A percentile compares a stretch with the other conserved stretches of the same genome.
Evolutionary conservation across 2,113 vertebrate species (phyloP).

Genomic region (Heterocephalus glaber): DNA sequence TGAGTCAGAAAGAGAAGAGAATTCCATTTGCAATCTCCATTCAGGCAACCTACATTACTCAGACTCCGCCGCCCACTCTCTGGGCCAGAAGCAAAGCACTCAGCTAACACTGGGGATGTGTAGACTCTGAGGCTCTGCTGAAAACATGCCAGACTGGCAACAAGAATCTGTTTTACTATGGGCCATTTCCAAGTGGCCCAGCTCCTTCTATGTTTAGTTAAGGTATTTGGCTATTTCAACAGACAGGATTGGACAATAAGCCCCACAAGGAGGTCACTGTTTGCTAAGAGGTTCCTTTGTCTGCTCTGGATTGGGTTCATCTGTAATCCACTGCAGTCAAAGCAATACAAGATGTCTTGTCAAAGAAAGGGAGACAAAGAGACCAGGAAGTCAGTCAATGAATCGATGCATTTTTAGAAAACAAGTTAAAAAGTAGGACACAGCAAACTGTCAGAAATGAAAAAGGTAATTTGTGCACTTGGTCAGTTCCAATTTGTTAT

Average conservation of each 20-base stretch:
- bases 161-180: not conserved
- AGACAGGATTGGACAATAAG: not conserved
- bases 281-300: not conserved
- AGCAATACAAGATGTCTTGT: not conserved
- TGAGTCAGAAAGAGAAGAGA: constrained; percentile 78
- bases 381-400: not conserved
- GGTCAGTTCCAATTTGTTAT: not conserved
- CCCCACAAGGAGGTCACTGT: not conserved
- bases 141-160: not conserved
- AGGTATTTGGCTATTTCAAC: not conserved
- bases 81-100: not conserved
- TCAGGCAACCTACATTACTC: not conserved
- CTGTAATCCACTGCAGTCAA: not conserved
- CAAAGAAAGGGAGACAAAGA: not conserved
- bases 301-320: not conserved
- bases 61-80: not conserved
- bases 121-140: not conserved
- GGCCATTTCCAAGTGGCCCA: not conserved
- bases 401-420: not conserved
- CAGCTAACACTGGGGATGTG: not conserved
- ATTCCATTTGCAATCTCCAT: not conserved
- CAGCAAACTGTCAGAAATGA: not conserved
- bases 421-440: not conserved
- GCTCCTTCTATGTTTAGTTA: not conserved
- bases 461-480: not conserved